These are phyloP conservation scores for Smittia aterrima DNA, from an alignment of 2,888 invertebrate species.

Conservation along the genomic window DNA sequence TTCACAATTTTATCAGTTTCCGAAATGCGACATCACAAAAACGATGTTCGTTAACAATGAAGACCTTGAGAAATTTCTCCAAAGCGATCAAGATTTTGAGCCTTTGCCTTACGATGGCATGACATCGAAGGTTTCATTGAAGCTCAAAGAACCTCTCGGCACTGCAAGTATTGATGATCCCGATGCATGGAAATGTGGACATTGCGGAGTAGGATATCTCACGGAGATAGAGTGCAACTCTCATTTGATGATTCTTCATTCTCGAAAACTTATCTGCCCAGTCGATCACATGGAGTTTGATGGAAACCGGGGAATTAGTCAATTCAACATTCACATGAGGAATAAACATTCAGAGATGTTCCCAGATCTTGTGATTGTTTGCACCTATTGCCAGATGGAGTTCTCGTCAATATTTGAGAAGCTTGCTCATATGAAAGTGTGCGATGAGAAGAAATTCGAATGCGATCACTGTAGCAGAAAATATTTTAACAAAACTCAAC, in stretches of 20 bases:
- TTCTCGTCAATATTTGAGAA: slow-evolving; percentile 16
- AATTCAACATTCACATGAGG: slow-evolving; percentile 14
- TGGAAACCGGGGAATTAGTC: slow-evolving; percentile 12
- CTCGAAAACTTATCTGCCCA: slow-evolving; percentile 25
- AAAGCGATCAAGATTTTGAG: not conserved
- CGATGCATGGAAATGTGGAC: slow-evolving; percentile 29
- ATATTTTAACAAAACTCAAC: slow-evolving; percentile 25
- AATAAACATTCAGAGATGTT: slow-evolving; percentile 35
- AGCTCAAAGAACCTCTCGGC: not conserved
- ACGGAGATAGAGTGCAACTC: slow-evolving; percentile 25
- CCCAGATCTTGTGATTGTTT: slow-evolving; percentile 16
- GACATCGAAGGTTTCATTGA: not conserved
- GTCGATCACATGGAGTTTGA: slow-evolving; percentile 33
- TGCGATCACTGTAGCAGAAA: slow-evolving; percentile 23
- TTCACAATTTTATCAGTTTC: slow-evolving; percentile 13
- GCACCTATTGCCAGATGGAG: slow-evolving; percentile 14
- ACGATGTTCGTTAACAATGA: slow-evolving; percentile 29
- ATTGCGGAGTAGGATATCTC: slow-evolving; percentile 1
- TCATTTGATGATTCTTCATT: slow-evolving; percentile 28
- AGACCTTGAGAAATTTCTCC: not conserved
- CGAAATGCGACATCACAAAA: slow-evolving; percentile 21
- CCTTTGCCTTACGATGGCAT: slow-evolving; percentile 6
- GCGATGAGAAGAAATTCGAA: slow-evolving; percentile 16
- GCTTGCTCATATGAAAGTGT: slow-evolving; percentile 28
- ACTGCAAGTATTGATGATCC: not conserved